Evolutionary conservation across 2,888 invertebrate species (phyloP), one percentile per base, ranked within the genome.

Genomic region (Eutolmus rufibarbis): DNA sequence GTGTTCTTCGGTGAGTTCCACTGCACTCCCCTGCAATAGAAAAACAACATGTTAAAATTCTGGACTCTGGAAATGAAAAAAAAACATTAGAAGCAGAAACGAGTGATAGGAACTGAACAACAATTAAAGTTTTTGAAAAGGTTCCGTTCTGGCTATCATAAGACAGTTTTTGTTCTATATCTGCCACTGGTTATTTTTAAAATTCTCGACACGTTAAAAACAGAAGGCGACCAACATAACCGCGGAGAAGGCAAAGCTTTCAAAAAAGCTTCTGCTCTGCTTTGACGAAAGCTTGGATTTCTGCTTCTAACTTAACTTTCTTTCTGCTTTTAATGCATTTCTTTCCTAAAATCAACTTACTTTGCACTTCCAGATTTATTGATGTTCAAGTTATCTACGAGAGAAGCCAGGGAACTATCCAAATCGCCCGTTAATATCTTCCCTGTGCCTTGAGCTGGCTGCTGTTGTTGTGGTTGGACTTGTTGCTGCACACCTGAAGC

Each of bases 331-430:
- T 46, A 19, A 23, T 81, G 19, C 16, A n/a, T 5, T 46, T 37
- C 40, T 40, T 78, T 28, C 14, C 43, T 28, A 74, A 66, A 78
- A 84, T 76, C 86, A 89, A 91, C 96, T 95, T 93, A 97, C 97
- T 97, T 96, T 91, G 91, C 91, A 91, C 91, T 92, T 90, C 92
- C 91, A 89, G 95, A 95, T 93, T 96, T 96, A 93, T 97, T 97
- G 91, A 97, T 97, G 90, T 96, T 95, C 90, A 99, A 95, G 93
- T 98, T 98, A 93, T 98, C 97, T 89, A 98, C 98, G 90, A 99
- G 94, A 89, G 97, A 97, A 89, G 98, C 98, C 88, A 98, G 95
- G 90, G 98, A 98, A 90, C 97, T 97, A 92, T 99, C 98, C 92
- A 99, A 94, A 93, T 98, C 98, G 87, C 98, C 97, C 37, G 97